Evolutionary conservation across 2,113 vertebrate genomes (phyloP).

Genomic region (Pelusios castaneus): DNA sequence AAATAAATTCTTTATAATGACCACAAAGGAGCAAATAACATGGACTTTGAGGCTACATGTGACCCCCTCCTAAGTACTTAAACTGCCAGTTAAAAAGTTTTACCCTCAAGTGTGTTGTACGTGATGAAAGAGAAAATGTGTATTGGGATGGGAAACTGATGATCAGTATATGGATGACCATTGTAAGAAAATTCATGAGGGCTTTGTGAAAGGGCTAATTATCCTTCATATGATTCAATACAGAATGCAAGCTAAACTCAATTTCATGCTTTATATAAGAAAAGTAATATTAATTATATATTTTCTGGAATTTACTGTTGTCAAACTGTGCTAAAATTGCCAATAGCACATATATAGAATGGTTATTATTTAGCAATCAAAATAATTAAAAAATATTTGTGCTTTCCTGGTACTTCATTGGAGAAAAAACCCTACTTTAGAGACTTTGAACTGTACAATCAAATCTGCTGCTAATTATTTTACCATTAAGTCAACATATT

Average conservation of each 20-base stretch:
- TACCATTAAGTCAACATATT: neutral
- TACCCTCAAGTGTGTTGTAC: neutral
- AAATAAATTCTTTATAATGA: neutral
- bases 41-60: neutral
- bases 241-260: neutral
- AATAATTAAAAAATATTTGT: neutral
- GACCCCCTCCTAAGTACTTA: neutral
- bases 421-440: neutral
- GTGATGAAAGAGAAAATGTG: neutral
- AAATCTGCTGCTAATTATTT: constrained; percentile 31
- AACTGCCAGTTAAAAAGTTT: neutral
- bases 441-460: constrained; percentile 21
- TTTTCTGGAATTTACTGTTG: neutral
- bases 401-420: neutral
- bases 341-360: neutral
- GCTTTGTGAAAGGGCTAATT: neutral
- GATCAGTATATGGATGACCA: neutral
- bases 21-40: too few relatives aligned
- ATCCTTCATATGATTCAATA: neutral
- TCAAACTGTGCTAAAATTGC: neutral
- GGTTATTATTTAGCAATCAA: neutral
- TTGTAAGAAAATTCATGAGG: neutral
- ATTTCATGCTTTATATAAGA: neutral
- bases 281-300: neutral
- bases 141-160: neutral